Evolutionary conservation across 2,888 invertebrate species (phyloP).

Genomic region (Linnaemya tessellans): DNA sequence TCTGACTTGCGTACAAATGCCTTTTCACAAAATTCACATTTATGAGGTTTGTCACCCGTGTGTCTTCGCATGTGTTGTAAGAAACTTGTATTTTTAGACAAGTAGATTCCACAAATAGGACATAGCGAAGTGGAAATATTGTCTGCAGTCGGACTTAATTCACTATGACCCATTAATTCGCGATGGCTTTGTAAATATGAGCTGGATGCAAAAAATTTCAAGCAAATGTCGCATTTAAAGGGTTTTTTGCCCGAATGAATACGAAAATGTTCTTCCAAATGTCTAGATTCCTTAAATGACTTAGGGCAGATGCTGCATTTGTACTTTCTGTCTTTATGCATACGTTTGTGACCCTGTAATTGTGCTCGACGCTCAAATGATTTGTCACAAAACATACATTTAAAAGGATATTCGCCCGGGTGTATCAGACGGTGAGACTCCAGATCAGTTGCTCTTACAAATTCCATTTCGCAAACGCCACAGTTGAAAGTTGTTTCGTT

Average conservation of each 20-base stretch:
- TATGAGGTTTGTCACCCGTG: neutral
- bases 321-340: neutral
- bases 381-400: conserved; percentile 12
- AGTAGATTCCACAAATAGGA: conserved; percentile 2
- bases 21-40: neutral
- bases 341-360: neutral
- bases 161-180: neutral
- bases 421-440: conserved; percentile 2
- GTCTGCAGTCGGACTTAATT: neutral
- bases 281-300: neutral
- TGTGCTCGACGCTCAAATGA: neutral
- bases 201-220: neutral
- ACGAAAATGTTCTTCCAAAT: neutral
- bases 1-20: neutral
- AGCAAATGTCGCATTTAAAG: conserved; percentile 76
- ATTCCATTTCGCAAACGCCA: neutral
- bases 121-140: conserved; percentile 76
- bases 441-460: neutral
- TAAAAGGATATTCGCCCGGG: neutral
- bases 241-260: conserved; percentile 72
- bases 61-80: conserved; percentile 86
- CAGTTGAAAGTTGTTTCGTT: neutral
- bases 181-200: neutral
- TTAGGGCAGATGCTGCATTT: neutral
- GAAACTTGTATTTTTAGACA: conserved; percentile 82